phyloP scores from a whole-genome alignment of 53 echinoderm and acorn worm species.

The Arbacia lixula region DNA sequence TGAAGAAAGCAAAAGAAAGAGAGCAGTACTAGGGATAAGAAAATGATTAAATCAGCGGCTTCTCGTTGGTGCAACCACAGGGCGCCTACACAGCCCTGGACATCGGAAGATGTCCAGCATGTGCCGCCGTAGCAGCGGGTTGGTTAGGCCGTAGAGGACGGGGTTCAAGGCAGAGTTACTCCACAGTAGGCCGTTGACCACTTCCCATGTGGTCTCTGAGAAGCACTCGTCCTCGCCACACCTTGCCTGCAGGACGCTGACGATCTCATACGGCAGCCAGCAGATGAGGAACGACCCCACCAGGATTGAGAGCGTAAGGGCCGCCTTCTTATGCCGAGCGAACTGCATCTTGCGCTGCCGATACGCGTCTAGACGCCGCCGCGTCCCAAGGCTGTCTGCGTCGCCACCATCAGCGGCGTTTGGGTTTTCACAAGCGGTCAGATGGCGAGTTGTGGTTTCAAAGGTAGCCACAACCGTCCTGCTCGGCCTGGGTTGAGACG shows the following conservation, averaged over 20 bases:
- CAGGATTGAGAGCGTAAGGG: constrained; percentile 43
- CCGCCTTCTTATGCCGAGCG: constrained; percentile 45
- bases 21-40: too few relatives aligned
- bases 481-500: not conserved
- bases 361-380: not conserved
- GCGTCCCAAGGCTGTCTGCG: not conserved
- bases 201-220: constrained; percentile 48
- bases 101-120: constrained; percentile 3
- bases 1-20: too few relatives aligned
- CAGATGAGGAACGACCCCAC: constrained; percentile 35
- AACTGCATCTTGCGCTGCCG: constrained; percentile 2
- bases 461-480: too few relatives aligned
- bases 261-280: constrained; percentile 47
- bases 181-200: constrained; percentile 53
- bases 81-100: not conserved
- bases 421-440: not conserved
- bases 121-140: not conserved
- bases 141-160: constrained; percentile 52
- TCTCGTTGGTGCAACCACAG: not conserved
- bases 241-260: constrained; percentile 43
- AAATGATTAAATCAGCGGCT: too few relatives aligned
- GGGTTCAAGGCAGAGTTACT: constrained; percentile 59
- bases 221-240: constrained; percentile 49
- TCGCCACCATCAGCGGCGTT: not conserved
- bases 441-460: not conserved